Base-by-base conservation (phyloP, 2,888 invertebrate species). In the Druceiella hillmani region DNA sequence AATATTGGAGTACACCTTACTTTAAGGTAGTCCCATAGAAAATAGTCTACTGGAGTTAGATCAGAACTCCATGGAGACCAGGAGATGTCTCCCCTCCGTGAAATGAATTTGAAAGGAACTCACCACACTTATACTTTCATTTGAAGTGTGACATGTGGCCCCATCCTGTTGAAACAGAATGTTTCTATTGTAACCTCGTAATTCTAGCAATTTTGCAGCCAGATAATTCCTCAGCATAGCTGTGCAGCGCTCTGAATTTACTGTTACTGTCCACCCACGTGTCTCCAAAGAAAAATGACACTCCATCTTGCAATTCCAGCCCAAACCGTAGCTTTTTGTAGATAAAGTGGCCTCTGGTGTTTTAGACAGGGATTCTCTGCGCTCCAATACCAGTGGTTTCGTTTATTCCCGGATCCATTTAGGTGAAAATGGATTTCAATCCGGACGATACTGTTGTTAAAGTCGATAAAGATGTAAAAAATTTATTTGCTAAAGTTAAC, bases 91-190 rank as follows among this genome's bases (percentile, higher is more conserved):
- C n/a, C 40, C 44, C 36, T 36, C 40, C 37, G 27, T 17, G 43
- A 46, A 39, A 42, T 44, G 22, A 46, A 26, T 43, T 38, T 46
- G 28, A 30, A 14, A 3, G 27, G 37, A 30, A 46, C 37, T 39
- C 16, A 48, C 35, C 3, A 44, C 41, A 25, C 20, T 12, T 26
- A 47, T 20, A 34, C 24, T 35, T 25, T 24, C 39, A 24, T 45
- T 40, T 25, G 42, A 43, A 3, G 47, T 49, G 37, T 49, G 46
- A 28, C 40, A 43, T 15, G 47, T 47, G 12, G 46, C 45, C 33
- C 39, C 46, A 39, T 47, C 43, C 36, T 45, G 43, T n/a, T n/a
- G n/a, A n/a, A n/a, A n/a, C n/a, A n/a, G n/a, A n/a, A n/a, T n/a
- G n/a, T n/a, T n/a, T n/a, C n/a, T n/a, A n/a, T n/a, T n/a, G n/a